Conservation (phyloP, 2,888 invertebrate species). For the Tanytarsus gracilentus region DNA sequence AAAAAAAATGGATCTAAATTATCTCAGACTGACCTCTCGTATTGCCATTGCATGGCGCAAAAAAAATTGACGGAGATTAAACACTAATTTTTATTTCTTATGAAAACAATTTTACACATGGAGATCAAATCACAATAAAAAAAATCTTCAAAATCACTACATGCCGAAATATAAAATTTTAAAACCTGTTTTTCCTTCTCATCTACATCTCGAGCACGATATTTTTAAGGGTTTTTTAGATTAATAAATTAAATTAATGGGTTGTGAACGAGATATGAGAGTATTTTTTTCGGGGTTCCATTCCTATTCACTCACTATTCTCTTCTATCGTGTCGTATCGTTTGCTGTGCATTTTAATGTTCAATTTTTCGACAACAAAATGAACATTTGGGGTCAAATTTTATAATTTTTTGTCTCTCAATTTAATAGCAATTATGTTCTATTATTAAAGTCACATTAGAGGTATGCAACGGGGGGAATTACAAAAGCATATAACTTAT, state of each 20-base stretch:
- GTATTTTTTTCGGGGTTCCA: slow-evolving; percentile 7
- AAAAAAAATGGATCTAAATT: too few species aligned
- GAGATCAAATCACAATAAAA: too few species aligned
- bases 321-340: neutral
- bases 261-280: slow-evolving; percentile 2
- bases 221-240: slow-evolving; percentile 20
- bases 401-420: neutral
- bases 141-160: too few species aligned
- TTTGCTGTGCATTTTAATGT: neutral
- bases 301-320: neutral
- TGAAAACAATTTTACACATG: too few species aligned
- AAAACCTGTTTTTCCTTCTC: neutral
- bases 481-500: neutral
- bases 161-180: too few species aligned
- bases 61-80: too few species aligned
- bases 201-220: too few species aligned
- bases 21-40: too few species aligned
- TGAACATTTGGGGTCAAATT: neutral
- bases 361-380: neutral
- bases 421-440: too few species aligned
- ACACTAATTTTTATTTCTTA: too few species aligned
- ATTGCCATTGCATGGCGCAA: too few species aligned
- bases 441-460: slow-evolving; percentile 7
- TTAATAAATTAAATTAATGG: slow-evolving; percentile 25
- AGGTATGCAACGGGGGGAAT: neutral